phyloP scores from a whole-genome alignment of 2,888 invertebrate species.

The Diaphora mendica region DNA sequence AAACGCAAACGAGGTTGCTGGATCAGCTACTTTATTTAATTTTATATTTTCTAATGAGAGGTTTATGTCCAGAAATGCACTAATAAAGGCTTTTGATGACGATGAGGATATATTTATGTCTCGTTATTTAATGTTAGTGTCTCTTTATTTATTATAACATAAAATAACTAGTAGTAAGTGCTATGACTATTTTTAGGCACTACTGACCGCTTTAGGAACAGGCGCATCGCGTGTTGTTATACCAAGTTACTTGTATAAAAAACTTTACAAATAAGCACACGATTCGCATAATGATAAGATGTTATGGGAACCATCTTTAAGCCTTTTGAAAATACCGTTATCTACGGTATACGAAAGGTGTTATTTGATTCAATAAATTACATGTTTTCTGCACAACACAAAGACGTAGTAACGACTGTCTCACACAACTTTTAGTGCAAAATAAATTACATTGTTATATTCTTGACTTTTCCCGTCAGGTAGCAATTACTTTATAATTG shows the following conservation, averaged over 20 bases:
- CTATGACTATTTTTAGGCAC: background rate
- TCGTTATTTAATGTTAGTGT: too few species aligned
- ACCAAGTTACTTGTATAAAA: background rate
- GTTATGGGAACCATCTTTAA: background rate
- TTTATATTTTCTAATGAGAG: too few species aligned
- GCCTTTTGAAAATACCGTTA: background rate
- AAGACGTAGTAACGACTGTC: slow-evolving; percentile 5
- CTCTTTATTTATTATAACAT: too few species aligned
- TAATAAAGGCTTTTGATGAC: too few species aligned
- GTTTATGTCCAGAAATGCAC: too few species aligned
- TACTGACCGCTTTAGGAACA: background rate
- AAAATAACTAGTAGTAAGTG: background rate
- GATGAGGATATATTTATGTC: too few species aligned
- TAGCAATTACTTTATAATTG: slow-evolving; percentile 74
- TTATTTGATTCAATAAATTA: slow-evolving; percentile 2
- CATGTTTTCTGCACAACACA: background rate
- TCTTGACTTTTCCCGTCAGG: slow-evolving; percentile 55
- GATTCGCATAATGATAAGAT: background rate
- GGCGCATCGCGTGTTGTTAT: background rate
- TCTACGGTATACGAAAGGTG: background rate
- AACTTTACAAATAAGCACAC: background rate
- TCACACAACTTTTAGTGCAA: slow-evolving; percentile 20
- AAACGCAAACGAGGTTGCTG: too few species aligned
- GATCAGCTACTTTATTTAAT: too few species aligned
- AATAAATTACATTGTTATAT: slow-evolving; percentile 61